These are phyloP conservation scores for Rotaria sp. DNA, from an alignment of 2,888 invertebrate genomes.

Conservation along the genomic window DNA sequence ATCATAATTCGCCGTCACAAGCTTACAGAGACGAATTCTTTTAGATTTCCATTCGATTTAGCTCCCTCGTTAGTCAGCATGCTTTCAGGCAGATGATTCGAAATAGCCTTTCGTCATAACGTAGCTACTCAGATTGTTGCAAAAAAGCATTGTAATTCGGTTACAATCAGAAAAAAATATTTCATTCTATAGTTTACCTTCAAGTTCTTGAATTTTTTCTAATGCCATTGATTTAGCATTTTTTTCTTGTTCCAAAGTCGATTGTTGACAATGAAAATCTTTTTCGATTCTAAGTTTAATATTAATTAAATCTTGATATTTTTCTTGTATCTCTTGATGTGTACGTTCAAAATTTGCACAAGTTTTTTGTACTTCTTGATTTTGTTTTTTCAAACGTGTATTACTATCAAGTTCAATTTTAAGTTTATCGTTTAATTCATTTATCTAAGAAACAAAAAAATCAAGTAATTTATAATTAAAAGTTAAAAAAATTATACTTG, in stretches of 20 bases:
- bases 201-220: constrained; percentile 14
- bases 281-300: constrained; percentile 2
- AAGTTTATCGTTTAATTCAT: not conserved
- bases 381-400: not conserved
- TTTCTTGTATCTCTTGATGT: not conserved
- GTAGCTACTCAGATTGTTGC: no score
- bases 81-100: no score
- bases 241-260: not conserved
- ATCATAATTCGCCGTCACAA: no score
- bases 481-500: not conserved
- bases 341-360: not conserved
- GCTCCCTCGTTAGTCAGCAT: no score
- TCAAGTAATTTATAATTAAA: not conserved
- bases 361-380: constrained; percentile 12
- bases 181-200: not conserved
- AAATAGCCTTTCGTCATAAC: no score
- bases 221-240: not conserved
- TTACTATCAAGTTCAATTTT: not conserved
- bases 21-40: no score
- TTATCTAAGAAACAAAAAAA: not conserved
- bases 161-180: no score
- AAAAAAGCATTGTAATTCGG: no score
- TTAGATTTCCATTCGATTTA: no score
- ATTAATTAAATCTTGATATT: not conserved
- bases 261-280: not conserved